These are phyloP conservation scores for Cotesia typhae DNA, from an alignment of 1,140 invertebrate genomes.

Conservation along the genomic window DNA sequence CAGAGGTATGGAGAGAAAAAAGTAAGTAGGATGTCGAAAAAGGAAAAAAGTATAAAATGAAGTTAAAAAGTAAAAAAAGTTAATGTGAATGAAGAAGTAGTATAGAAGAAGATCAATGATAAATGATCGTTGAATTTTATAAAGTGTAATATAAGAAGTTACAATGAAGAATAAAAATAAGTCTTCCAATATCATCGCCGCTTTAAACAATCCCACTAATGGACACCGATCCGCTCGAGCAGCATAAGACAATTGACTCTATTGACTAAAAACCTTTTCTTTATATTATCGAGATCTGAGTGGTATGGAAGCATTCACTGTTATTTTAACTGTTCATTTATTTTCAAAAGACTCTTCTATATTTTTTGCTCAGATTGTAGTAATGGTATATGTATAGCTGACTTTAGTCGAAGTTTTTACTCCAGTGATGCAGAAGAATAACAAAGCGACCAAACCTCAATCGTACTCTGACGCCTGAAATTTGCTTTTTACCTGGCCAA, in stretches of 20 bases:
- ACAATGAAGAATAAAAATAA: slow-evolving; percentile 6
- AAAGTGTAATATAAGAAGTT: slow-evolving; percentile 15
- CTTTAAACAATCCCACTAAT: slow-evolving; percentile 46
- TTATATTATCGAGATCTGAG: neutral
- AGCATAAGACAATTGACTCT: slow-evolving; percentile 49
- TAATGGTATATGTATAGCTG: too few relatives aligned
- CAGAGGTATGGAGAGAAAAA: neutral
- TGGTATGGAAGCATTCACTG: neutral
- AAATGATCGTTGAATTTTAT: slow-evolving; percentile 6
- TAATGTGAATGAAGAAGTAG: neutral
- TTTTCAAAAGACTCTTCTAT: neutral
- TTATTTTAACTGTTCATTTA: slow-evolving; percentile 6
- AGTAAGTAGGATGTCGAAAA: neutral
- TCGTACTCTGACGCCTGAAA: slow-evolving; percentile 64
- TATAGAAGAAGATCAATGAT: slow-evolving; percentile 22
- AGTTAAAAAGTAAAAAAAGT: neutral
- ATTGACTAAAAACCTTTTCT: slow-evolving; percentile 21
- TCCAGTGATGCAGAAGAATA: neutral
- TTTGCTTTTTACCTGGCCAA: slow-evolving; percentile 64
- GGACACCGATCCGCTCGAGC: slow-evolving; percentile 43
- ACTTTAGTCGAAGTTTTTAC: too few relatives aligned
- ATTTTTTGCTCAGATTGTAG: too few relatives aligned
- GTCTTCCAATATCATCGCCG: slow-evolving; percentile 26
- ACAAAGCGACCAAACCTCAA: slow-evolving; percentile 42
- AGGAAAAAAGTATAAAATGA: neutral